Conservation (phyloP, 2,888 invertebrate genomes). For the Nezara viridula region DNA sequence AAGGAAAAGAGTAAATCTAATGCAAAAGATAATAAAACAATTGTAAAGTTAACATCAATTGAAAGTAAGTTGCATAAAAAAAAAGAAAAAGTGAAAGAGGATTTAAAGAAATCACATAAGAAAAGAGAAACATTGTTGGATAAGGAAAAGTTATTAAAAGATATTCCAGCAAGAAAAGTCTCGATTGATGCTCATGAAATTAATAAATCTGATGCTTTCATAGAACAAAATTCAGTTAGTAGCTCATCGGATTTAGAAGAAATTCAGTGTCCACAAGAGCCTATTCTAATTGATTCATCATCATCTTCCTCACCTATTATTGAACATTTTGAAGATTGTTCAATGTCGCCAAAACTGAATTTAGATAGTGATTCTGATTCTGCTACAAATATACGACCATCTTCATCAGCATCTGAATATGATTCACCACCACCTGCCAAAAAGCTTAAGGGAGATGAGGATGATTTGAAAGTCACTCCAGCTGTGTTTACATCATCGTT, state of each 20-base stretch:
- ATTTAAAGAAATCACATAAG: not conserved
- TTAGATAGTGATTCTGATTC: conserved; percentile 14
- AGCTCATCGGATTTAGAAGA: conserved; percentile 56
- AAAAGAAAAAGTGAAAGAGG: conserved; percentile 18
- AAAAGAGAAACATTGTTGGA: not conserved
- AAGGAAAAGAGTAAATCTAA: conserved; percentile 46
- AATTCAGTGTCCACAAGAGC: conserved; percentile 19
- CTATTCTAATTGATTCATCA: conserved; percentile 50
- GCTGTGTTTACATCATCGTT: conserved; percentile 1
- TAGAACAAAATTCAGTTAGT: not conserved
- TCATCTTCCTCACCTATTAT: conserved; percentile 13
- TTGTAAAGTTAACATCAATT: conserved; percentile 4
- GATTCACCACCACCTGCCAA: conserved; percentile 39
- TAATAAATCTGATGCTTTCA: conserved; percentile 5
- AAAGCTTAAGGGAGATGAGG: conserved; percentile 21
- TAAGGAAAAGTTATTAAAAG: not conserved
- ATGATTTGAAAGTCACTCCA: not conserved
- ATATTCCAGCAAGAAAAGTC: not conserved
- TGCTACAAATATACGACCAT: not conserved
- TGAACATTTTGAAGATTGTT: conserved; percentile 2
- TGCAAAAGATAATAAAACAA: not conserved
- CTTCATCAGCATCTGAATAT: conserved; percentile 22
- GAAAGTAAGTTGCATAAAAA: conserved; percentile 15
- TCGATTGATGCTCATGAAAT: not conserved
- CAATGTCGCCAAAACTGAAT: not conserved